Base-by-base conservation (phyloP, 92 coral and sea anemone species). In the Scolanthus callimorphus region DNA sequence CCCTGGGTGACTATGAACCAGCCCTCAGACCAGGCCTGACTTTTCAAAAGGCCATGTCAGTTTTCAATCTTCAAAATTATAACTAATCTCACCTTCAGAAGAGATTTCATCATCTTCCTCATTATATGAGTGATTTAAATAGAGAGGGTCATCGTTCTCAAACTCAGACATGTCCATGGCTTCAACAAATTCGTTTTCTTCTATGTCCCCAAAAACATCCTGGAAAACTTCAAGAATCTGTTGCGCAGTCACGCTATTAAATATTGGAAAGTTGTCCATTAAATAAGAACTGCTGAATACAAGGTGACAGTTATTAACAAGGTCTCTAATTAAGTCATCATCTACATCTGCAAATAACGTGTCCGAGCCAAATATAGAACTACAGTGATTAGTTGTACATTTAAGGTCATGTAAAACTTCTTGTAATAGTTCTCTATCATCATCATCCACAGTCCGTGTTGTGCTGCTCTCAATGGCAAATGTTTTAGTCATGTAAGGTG, bases 131-230 rank as follows among this genome's bases (percentile, higher is more conserved):
- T 49, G 61, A 65, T 48, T 65, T 29, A 51, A 47, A 52, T 65
- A 59, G 19, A 60, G 62, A 49, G 78, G 77, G 54, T 69, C 85
- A 30, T 78, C 70, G 39, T 62, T 70, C 53, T 47, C 62, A 57
- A 47, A 69, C 46, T 51, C 31, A 44, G 43, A n/a, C 23, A 51
- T 31, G 50, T 71, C 85, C 46, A 19, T 28, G 23, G 78, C 46
- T 3, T 25, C 3, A 27, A 71, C 47, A 3, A 59, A 51, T 62
- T 45, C 64, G 25, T 43, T 20, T 15, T 49, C 70, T 48, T 55
- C 77, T 54, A 78, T 78, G 57, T 78, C 85, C 39, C 39, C 58
- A 39, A 59, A 67, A 17, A 74, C 49, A 26, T 62, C 80, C 34
- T 63, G 55, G 15, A 74, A 55, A 29, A 63, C 65, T 29, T 44